Conservation (phyloP, 1,140 invertebrate species). For the Aphidius ervi region DNA sequence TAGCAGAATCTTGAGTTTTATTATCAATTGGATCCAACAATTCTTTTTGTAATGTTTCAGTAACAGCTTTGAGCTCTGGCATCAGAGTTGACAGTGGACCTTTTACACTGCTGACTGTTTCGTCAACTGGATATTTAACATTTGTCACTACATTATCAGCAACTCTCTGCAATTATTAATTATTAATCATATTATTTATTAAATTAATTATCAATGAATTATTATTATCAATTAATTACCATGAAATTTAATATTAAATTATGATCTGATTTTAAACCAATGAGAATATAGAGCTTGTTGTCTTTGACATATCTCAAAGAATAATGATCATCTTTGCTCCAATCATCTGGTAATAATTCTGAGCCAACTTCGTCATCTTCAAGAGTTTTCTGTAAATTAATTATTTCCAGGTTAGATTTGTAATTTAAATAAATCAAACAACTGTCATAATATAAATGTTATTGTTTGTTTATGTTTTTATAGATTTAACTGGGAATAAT, state of each 20-base stretch:
- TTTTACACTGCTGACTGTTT: constrained; percentile 43
- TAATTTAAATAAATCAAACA: constrained; percentile 4
- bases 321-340: constrained; percentile 63
- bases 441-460: constrained; percentile 7
- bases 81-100: constrained; percentile 49
- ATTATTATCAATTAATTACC: constrained; percentile 56
- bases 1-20: background rate
- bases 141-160: constrained; percentile 46
- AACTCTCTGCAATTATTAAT: constrained; percentile 41
- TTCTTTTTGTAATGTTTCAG: constrained; percentile 48
- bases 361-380: constrained; percentile 57
- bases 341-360: constrained; percentile 66
- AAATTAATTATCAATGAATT: constrained; percentile 16
- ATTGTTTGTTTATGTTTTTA: background rate
- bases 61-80: constrained; percentile 45
- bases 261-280: constrained; percentile 61
- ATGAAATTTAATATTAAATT: constrained; percentile 64
- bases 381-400: constrained; percentile 55
- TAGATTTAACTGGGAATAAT: constrained; percentile 16
- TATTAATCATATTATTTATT: constrained; percentile 8
- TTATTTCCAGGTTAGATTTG: background rate
- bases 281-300: constrained; percentile 62
- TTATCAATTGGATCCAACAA: constrained; percentile 47
- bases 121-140: constrained; percentile 43
- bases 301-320: constrained; percentile 64